A percentile compares a stretch with the other conserved stretches of the same genome.
These are phyloP conservation scores for Polypedilum vanderplanki DNA, from an alignment of 1,140 invertebrate species.

Conservation along the genomic window DNA sequence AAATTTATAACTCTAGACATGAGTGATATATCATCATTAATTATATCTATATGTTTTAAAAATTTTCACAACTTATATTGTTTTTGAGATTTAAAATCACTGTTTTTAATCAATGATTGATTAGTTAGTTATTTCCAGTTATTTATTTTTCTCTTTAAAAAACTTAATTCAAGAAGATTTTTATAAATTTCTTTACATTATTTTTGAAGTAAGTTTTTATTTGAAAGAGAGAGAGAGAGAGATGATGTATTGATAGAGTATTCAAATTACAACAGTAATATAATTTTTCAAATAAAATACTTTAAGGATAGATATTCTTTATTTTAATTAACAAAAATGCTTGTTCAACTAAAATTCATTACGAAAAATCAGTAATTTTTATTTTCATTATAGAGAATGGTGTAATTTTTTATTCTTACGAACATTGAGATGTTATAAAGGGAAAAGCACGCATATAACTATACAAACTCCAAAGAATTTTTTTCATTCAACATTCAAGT, in stretches of 20 bases:
- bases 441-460: constrained; percentile 10
- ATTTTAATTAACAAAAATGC: background rate
- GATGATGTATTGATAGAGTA: background rate
- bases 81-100: too few species aligned
- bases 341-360: background rate
- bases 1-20: too few species aligned
- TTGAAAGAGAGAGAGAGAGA: background rate
- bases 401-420: background rate
- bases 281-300: background rate
- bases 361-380: too few species aligned
- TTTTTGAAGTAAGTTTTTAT: background rate
- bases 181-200: background rate
- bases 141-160: too few species aligned
- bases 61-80: too few species aligned
- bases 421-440: background rate
- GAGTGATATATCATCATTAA: too few species aligned
- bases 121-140: too few species aligned
- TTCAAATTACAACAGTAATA: constrained; percentile 9
- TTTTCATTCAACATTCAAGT: background rate
- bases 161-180: too few species aligned
- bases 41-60: too few species aligned
- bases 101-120: too few species aligned
- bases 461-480: background rate
- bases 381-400: background rate
- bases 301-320: background rate